These are phyloP conservation scores for Formicarius rufipectus DNA, from an alignment of 2,113 vertebrate genomes.

Conservation along the genomic window DNA sequence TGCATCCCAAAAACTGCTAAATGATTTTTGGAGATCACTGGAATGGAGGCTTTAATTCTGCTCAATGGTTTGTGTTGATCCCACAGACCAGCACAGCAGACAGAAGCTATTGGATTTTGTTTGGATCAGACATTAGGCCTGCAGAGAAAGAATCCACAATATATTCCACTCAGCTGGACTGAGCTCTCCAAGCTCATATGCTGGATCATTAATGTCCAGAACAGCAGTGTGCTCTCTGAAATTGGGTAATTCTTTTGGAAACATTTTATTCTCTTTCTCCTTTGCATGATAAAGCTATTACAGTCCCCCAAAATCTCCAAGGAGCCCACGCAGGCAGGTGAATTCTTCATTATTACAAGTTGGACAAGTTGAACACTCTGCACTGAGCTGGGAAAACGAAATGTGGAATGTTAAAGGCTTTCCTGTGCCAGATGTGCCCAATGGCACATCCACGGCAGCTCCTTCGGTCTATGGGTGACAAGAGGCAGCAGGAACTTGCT, in stretches of 20 bases:
- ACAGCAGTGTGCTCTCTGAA: neutral
- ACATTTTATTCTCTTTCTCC: neutral
- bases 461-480: neutral
- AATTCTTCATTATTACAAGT: neutral
- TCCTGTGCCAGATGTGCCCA: neutral
- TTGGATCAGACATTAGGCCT: neutral
- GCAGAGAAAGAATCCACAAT: neutral
- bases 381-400: neutral
- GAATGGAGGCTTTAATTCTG: neutral
- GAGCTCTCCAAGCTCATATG: neutral
- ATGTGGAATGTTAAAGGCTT: neutral
- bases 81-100: rapidly evolving
- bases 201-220: neutral
- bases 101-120: neutral
- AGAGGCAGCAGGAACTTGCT: neutral
- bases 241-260: neutral
- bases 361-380: neutral
- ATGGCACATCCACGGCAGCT: neutral
- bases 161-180: neutral
- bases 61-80: neutral
- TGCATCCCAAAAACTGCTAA: neutral
- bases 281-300: neutral
- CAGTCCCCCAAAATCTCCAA: neutral
- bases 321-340: neutral
- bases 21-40: neutral